These are phyloP conservation scores for Heliothis virescens DNA, from an alignment of 1,140 invertebrate genomes.

Conservation along the genomic window DNA sequence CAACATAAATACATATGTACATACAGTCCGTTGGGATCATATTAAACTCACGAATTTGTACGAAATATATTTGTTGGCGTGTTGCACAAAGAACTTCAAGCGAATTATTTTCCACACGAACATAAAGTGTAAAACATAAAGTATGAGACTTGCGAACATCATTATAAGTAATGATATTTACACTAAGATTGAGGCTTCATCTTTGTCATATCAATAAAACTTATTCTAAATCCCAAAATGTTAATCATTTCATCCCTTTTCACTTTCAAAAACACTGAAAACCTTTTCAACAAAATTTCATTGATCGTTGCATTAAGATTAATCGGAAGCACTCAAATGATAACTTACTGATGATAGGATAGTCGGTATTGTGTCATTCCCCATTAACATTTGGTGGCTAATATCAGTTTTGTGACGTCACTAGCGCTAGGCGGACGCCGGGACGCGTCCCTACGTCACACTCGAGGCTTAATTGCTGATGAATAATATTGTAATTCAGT, in stretches of 20 bases:
- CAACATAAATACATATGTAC: constrained; percentile 3
- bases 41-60: background rate
- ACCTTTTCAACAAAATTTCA: background rate
- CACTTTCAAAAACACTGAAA: background rate
- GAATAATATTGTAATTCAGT: background rate
- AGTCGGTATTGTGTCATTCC: background rate
- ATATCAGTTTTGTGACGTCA: constrained; percentile 2
- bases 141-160: background rate
- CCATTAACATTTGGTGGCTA: background rate
- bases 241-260: no score
- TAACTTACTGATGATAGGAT: constrained; percentile 6
- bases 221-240: no score
- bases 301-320: background rate
- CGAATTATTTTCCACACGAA: background rate
- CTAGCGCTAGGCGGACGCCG: background rate
- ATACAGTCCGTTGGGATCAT: background rate
- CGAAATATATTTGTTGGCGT: background rate
- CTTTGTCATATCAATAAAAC: no score
- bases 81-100: background rate
- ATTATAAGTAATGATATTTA: background rate
- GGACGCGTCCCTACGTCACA: background rate
- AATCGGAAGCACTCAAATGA: constrained; percentile 12
- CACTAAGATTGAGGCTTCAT: no score
- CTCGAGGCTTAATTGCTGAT: background rate
- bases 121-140: background rate